Evolutionary conservation across 1,140 invertebrate genomes (phyloP).

Genomic region (Holcopasites calliopsidis): DNA sequence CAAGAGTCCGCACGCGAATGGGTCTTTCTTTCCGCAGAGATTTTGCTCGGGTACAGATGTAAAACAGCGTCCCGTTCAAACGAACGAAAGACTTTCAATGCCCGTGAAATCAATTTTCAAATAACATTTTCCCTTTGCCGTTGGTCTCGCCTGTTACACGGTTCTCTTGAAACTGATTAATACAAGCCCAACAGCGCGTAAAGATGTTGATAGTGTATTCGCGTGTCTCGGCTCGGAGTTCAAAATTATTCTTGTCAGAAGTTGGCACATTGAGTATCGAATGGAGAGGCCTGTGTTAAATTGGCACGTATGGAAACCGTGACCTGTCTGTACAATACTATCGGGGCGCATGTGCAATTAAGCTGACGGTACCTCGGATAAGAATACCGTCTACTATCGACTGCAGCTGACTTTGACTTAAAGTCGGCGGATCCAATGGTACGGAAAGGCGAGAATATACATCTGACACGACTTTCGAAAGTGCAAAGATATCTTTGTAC

Average conservation of each 20-base stretch:
- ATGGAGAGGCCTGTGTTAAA: not conserved
- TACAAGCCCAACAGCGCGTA: no score
- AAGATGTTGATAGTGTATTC: not conserved
- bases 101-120: not conserved
- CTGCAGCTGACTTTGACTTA: not conserved
- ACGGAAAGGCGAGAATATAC: not conserved
- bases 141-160: no score
- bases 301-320: conserved; percentile 30
- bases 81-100: not conserved
- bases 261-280: not conserved
- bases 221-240: not conserved
- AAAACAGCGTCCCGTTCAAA: not conserved
- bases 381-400: conserved; percentile 22
- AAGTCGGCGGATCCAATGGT: conserved; percentile 2
- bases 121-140: not conserved
- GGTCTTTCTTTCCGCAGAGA: not conserved
- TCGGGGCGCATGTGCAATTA: conserved; percentile 39
- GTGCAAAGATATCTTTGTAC: no score
- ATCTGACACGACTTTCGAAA: not conserved
- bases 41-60: not conserved
- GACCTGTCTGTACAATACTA: conserved; percentile 20
- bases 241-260: no score
- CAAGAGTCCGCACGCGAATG: not conserved
- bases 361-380: not conserved
- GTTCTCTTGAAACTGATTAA: not conserved